Conservation (phyloP, 1,140 invertebrate species). For the Caenorhabditis brenneri region DNA sequence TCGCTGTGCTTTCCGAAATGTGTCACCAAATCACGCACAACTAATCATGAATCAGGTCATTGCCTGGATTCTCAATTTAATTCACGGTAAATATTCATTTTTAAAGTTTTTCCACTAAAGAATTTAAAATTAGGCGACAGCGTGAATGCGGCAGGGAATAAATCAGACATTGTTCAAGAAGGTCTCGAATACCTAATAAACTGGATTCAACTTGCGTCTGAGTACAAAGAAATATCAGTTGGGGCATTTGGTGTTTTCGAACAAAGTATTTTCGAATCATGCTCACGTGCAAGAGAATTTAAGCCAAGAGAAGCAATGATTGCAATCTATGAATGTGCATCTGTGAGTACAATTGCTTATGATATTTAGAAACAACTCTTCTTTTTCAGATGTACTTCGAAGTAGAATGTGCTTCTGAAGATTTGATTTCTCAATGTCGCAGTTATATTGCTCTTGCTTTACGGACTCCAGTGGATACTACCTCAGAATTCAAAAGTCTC, state of each 20-base stretch:
- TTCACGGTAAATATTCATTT: conserved; percentile 38
- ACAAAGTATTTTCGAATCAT: conserved; percentile 23
- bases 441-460: conserved; percentile 21
- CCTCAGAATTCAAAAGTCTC: neutral
- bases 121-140: conserved; percentile 54
- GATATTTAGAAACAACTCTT: neutral
- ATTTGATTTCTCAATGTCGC: neutral
- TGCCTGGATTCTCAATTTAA: conserved; percentile 58
- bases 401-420: neutral
- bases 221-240: neutral
- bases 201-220: conserved; percentile 55
- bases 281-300: neutral
- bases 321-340: conserved; percentile 10
- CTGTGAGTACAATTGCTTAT: neutral
- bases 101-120: too few relatives aligned
- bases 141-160: conserved; percentile 54
- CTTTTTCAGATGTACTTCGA: neutral
- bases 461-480: neutral
- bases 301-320: conserved; percentile 1
- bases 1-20: neutral
- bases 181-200: conserved; percentile 49
- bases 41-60: conserved; percentile 62
- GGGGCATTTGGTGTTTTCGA: neutral
- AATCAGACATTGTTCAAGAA: conserved; percentile 60
- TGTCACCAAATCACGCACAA: conserved; percentile 24